Conservation (phyloP, 2,113 vertebrate genomes). For the Lepus timidus region DNA sequence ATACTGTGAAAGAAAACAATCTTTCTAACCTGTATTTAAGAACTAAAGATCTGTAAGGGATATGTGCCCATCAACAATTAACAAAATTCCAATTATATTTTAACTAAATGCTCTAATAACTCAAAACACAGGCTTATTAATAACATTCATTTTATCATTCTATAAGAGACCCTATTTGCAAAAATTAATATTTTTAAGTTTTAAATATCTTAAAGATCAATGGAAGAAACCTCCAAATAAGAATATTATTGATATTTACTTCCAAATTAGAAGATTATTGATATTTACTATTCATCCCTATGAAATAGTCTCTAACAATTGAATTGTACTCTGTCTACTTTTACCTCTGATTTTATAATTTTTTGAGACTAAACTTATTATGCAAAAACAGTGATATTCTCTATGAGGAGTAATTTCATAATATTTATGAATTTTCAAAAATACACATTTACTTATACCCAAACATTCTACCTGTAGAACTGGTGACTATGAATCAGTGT, state of each 20-base stretch:
- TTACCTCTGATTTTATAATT: not conserved
- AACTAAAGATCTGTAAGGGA: not conserved
- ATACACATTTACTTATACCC: not conserved
- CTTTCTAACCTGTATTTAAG: not conserved
- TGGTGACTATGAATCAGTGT: not conserved
- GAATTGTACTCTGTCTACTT: not conserved
- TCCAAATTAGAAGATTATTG: not conserved
- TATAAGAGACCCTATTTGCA: not conserved
- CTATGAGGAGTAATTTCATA: not conserved
- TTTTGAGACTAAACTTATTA: not conserved
- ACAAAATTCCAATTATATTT: not conserved
- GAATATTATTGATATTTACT: too few species aligned
- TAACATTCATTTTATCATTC: not conserved
- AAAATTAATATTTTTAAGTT: not conserved
- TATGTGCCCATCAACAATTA: not conserved
- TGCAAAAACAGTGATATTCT: not conserved
- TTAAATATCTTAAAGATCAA: not conserved
- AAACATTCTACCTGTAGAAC: not conserved
- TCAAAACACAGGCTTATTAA: not conserved
- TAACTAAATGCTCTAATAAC: not conserved
- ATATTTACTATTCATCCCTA: not conserved
- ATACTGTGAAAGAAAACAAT: not conserved
- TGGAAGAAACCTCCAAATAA: too few species aligned
- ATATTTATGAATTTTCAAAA: not conserved
- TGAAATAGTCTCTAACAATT: not conserved